Evolutionary conservation across 2,888 invertebrate species (phyloP), one percentile per base, ranked within the genome.

Genomic region (Nemapogon koenigi): DNA sequence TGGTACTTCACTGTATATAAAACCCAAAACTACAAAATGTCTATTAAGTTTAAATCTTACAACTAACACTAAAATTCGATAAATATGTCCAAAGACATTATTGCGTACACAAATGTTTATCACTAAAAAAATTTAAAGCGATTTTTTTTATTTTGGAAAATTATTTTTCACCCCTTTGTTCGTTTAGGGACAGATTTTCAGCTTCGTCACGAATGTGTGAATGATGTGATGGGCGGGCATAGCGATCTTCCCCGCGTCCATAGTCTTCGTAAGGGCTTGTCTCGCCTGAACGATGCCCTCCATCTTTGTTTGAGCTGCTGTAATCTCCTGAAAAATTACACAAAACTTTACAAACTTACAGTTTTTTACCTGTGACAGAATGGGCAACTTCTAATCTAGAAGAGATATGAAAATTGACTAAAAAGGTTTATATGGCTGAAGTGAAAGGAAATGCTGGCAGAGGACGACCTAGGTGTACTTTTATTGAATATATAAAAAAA

Each of bases 161-260:
- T 59, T 72, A 76, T 54, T 76, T 78, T 47, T 78, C 78, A 62
- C 70, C 69, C 63, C 78, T 69, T 49, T 76, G 75, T 51, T 76
- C 76, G 52, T 80, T 80, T 38, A 80, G 67, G 3, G 80, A 81
- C 4, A 81, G 55, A 50, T 81, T 81, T 43, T 81, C 80, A 0
- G 80, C 80, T 48, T 81, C 80, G 41, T 79, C 79, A 43, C 78
- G 73, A 49, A 72, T 66, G 53, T 73, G 79, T 2, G 19, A 16
- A 17, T 33, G 14, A 16, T 33, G 33, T 4, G 37, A 25, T 8
- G 26, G 28, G 10, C 16, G 15, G 17, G 31, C 32, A 10, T 30
- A 28, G 4, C 14, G 19, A 17, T 16, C 8, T 2, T 33, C 19
- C 4, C 72, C 66, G 46, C 70, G 59, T 38, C 69, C 58, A 50